Evolutionary conservation across 2,797 vertebrate species (phyloP).

Genomic region (Alectoris magna): DNA sequence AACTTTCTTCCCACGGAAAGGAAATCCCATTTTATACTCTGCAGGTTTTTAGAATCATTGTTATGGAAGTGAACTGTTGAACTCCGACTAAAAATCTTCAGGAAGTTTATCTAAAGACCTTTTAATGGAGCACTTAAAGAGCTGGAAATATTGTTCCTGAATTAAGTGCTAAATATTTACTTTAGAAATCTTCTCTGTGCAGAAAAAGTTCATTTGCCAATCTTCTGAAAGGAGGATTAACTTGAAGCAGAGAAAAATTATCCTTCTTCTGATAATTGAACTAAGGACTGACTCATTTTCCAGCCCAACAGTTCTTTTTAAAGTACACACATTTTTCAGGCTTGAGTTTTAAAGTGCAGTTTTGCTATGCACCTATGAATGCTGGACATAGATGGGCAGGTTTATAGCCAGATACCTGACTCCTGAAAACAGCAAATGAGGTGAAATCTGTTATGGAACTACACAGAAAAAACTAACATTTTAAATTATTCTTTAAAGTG

Average conservation of each 20-base stretch:
- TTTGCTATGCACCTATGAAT: not conserved
- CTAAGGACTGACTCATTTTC: not conserved
- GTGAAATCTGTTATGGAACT: not conserved
- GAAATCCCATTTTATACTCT: constrained; percentile 24
- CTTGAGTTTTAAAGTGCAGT: not conserved
- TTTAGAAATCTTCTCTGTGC: not conserved
- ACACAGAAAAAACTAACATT: not conserved
- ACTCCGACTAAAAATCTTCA: not conserved
- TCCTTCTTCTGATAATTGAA: not conserved
- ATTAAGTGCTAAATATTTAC: constrained; percentile 13
- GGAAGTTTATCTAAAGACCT: constrained; percentile 11
- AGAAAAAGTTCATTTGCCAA: not conserved
- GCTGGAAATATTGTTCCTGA: not conserved
- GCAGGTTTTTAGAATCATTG: constrained; percentile 10
- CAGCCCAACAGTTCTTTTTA: not conserved
- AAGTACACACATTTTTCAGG: not conserved
- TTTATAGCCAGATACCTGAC: not conserved
- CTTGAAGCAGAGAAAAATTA: not conserved
- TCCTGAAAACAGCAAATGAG: not conserved
- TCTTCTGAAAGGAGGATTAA: constrained; percentile 6
- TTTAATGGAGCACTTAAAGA: not conserved
- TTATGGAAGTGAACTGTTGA: not conserved
- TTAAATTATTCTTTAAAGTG: not conserved
- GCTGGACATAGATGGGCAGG: not conserved
- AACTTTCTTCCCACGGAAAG: constrained; percentile 1